Conservation (phyloP, 2,113 vertebrate species). For the Dascyllus trimaculatus region DNA sequence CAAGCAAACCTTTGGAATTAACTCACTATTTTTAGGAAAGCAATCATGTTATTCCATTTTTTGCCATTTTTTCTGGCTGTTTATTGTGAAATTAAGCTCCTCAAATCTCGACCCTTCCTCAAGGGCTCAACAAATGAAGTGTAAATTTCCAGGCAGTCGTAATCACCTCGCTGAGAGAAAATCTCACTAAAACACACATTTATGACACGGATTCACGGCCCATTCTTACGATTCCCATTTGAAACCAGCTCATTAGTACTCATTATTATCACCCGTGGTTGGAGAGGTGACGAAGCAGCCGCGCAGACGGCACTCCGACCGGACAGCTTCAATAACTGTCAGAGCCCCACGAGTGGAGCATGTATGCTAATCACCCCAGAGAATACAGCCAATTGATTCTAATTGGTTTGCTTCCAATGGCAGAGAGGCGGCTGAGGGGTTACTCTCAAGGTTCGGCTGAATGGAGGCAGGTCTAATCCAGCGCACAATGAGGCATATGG, state of each 20-base stretch:
- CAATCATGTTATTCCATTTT: neutral
- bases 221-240: slow-evolving; percentile 12
- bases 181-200: slow-evolving; percentile 20
- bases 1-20: too few species aligned
- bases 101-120: neutral
- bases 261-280: slow-evolving; percentile 58
- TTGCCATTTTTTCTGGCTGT: neutral
- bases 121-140: neutral
- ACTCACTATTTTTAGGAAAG: neutral
- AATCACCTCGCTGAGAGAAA: slow-evolving; percentile 7
- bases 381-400: slow-evolving; percentile 78
- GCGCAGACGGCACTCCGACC: slow-evolving; percentile 52
- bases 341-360: slow-evolving; percentile 63
- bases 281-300: slow-evolving; percentile 54
- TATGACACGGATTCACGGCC: slow-evolving; percentile 28
- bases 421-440: slow-evolving; percentile 57
- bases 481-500: slow-evolving; percentile 74
- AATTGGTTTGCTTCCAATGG: slow-evolving; percentile 77
- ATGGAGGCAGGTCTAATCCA: slow-evolving; percentile 72
- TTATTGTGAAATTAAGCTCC: neutral
- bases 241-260: slow-evolving; percentile 66
- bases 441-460: slow-evolving; percentile 65
- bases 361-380: slow-evolving; percentile 80
- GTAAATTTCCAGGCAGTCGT: neutral
- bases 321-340: slow-evolving; percentile 75